Evolutionary conservation across 2,797 vertebrate species (phyloP).

Genomic region (Hephaestus fuliginosus): DNA sequence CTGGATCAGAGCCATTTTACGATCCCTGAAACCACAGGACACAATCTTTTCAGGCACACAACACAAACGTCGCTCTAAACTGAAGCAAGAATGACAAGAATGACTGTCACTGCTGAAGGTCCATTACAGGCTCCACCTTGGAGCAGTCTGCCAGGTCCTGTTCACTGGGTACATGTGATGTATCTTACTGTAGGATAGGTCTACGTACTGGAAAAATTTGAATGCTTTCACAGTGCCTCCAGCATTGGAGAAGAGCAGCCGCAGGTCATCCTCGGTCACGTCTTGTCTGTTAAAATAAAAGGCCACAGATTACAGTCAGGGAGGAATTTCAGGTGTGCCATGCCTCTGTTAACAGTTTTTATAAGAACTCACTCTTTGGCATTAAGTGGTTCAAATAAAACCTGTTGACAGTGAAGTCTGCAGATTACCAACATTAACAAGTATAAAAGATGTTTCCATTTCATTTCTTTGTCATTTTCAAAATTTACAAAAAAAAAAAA

Average conservation of each 20-base stretch:
- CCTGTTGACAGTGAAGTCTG: too few relatives aligned
- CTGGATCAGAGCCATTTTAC: slow-evolving; percentile 98
- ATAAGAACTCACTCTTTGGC: neutral
- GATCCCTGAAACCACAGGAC: slow-evolving; percentile 87
- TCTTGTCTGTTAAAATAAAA: slow-evolving; percentile 87
- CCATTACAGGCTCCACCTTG: too few relatives aligned
- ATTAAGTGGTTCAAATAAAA: neutral
- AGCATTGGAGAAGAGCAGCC: slow-evolving; percentile 95
- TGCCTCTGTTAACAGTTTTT: neutral
- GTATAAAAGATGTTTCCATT: neutral
- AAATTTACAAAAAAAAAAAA: too few relatives aligned
- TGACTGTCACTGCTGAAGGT: too few relatives aligned
- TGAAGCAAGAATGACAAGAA: neutral
- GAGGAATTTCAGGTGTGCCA: too few relatives aligned
- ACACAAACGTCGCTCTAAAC: neutral
- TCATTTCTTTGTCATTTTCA: neutral
- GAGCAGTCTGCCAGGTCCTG: neutral
- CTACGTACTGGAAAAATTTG: slow-evolving; percentile 98
- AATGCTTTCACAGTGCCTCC: slow-evolving; percentile 97
- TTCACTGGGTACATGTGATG: neutral
- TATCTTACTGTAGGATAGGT: neutral
- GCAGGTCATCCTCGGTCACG: slow-evolving; percentile 94
- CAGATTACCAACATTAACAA: too few relatives aligned
- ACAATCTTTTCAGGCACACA: neutral
- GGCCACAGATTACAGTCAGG: slow-evolving; percentile 1